Evolutionary conservation across 2,888 invertebrate species (phyloP), one percentile per base, ranked within the genome.

Genomic region (Mesochorus sp.): DNA sequence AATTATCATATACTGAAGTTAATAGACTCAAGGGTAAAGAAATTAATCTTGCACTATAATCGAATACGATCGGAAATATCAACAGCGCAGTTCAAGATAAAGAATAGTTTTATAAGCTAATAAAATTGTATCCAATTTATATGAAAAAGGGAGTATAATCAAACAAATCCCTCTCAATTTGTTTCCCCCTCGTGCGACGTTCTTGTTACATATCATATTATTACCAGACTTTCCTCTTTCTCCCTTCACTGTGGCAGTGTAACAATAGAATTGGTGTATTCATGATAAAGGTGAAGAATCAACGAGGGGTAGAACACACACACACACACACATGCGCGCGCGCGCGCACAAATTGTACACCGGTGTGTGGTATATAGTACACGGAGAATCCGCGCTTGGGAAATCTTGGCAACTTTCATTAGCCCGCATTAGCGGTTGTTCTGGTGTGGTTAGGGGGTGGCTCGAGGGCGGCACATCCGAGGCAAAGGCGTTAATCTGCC

Each of bases 401-500:
- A 83, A 83, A 85, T 86, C 85, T 83, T 84, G 84, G 77, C 83
- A 84, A 87, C 84, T 88, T 86, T 86, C 85, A 88, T 88, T 87
- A 86, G 87, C 86, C 81, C 81, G 83, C 80, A 86, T 86, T 84
- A 87, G 80, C 72, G 83, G 73, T 76, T 79, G 75, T 79, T 80
- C 79, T 64, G 51, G 51, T 66, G 37, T 42, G 26, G 61, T 64
- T 39, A 39, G 70, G 24, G 47, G 24, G 82, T 76, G 80, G 66
- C 44, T 55, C 44, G 61, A 74, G 81, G 78, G 80, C 71, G 77
- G 80, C 76, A 72, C 78, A 79, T 75, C 31, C 77, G 84, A 62
- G 74, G 82, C 86, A 89, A 89, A 88, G 88, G 89, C 88, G 89
- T 89, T 90, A 90, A 90, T 90, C 90, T 88, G 88, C 86, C 86